Percentiles rank a stretch among this genome's conserved stretches.
Evolutionary conservation across 2,797 vertebrate species (phyloP).

Genomic region (Coreius guichenoti): DNA sequence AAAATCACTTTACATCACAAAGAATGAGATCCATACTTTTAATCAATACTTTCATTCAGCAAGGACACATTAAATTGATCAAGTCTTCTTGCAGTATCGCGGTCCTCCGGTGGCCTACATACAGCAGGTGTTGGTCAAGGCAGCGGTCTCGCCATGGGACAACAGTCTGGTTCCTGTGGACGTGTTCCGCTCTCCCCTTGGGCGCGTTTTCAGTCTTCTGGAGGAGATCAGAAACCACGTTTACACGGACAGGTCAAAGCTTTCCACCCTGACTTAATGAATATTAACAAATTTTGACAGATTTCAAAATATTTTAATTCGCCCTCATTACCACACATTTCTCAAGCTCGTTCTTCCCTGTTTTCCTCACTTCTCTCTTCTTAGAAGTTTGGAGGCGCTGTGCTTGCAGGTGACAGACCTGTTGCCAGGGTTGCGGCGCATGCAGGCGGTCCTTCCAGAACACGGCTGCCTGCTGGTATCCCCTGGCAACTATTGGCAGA

Average conservation of each 20-base stretch:
- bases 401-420: conserved; percentile 95
- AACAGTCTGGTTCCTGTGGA: conserved; percentile 91
- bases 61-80: neutral
- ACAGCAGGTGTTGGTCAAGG: conserved; percentile 96
- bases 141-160: conserved; percentile 94
- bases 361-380: conserved; percentile 62
- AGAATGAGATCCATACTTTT: too few relatives aligned
- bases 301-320: neutral
- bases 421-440: conserved; percentile 89
- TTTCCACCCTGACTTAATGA: neutral
- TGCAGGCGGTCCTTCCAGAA: conserved; percentile 89
- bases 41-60: neutral
- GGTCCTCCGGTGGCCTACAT: conserved; percentile 94
- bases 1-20: too few relatives aligned
- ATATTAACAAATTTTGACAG: neutral
- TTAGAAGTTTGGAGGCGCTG: conserved; percentile 87
- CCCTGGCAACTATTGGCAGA: conserved; percentile 98
- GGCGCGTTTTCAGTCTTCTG: conserved; percentile 89
- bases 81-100: conserved; percentile 79
- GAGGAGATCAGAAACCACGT: conserved; percentile 95
- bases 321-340: neutral
- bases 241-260: conserved; percentile 84
- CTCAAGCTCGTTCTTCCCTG: neutral
- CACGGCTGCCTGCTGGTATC: conserved; percentile 95
- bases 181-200: conserved; percentile 90